Evolutionary conservation across 2,113 vertebrate genomes (phyloP).

Genomic region (Fulmarus glacialis): DNA sequence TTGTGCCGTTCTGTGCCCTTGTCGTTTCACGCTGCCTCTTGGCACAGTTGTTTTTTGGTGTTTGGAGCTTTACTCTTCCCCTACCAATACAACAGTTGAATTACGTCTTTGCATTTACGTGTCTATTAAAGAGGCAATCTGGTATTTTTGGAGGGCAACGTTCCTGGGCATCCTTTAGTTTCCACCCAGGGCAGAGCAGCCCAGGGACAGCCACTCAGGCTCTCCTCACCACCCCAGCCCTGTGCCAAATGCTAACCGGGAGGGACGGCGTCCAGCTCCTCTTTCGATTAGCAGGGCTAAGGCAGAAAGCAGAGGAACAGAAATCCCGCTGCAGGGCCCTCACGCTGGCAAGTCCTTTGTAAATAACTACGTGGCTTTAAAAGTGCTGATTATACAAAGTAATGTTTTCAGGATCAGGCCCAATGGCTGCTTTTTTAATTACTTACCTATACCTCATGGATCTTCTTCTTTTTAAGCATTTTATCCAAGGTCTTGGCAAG

Average conservation of each 20-base stretch:
- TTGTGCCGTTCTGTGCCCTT: accelerated
- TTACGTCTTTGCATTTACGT: neutral
- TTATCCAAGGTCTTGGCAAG: neutral
- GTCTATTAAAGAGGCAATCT: neutral
- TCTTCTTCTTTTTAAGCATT: neutral
- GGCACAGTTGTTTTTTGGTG: neutral
- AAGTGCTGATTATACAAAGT: neutral
- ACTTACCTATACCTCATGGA: neutral
- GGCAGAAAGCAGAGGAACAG: neutral
- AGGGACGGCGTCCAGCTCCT: neutral
- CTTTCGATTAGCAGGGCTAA: neutral
- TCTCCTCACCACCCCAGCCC: neutral
- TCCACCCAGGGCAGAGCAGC: neutral
- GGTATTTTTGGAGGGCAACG: neutral
- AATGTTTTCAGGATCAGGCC: neutral
- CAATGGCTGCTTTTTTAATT: neutral
- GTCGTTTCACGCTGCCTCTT: neutral
- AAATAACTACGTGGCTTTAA: neutral
- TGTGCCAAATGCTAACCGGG: neutral
- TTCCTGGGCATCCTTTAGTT: neutral
- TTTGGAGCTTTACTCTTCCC: neutral
- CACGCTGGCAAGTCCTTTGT: neutral
- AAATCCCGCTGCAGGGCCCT: neutral
- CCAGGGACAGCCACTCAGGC: no score
- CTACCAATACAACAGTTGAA: neutral